phyloP scores from a whole-genome alignment of 1,140 invertebrate genomes.

The Ladona fulva region DNA sequence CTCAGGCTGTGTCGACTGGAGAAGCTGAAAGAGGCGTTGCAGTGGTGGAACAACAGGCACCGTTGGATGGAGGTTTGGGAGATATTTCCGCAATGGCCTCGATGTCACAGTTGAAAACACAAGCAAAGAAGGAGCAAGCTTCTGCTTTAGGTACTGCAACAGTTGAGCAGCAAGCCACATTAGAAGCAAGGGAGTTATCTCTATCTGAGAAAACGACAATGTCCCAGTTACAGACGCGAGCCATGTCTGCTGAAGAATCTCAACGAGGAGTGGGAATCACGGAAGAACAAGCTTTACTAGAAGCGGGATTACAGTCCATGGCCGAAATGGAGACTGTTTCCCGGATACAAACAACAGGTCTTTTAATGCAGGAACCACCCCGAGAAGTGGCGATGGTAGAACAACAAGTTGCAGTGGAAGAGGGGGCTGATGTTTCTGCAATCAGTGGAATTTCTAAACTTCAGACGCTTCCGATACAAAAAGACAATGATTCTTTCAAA shows the following conservation, averaged over 20 bases:
- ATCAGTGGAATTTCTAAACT: background rate
- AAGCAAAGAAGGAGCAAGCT: constrained; percentile 9
- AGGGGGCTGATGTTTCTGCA: background rate
- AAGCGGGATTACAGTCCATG: background rate
- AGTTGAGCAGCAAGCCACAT: constrained; percentile 36
- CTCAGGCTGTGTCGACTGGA: constrained; percentile 28
- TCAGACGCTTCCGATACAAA: background rate
- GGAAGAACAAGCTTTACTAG: background rate
- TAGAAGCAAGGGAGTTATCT: constrained; percentile 24
- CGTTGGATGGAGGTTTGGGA: constrained; percentile 43
- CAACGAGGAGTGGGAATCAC: background rate
- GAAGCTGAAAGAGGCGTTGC: constrained; percentile 49
- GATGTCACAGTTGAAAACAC: background rate
- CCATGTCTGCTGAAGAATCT: background rate
- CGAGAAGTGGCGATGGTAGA: background rate
- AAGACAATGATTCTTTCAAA: background rate
- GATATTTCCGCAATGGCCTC: background rate
- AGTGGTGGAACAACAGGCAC: constrained; percentile 56
- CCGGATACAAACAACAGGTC: background rate
- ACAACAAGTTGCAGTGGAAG: background rate
- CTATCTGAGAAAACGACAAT: constrained; percentile 26
- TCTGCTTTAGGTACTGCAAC: background rate
- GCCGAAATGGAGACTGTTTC: background rate
- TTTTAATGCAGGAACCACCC: background rate
- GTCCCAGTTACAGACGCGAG: constrained; percentile 29